These are phyloP conservation scores for Andricus quercusramuli DNA, from an alignment of 2,888 invertebrate genomes.

Conservation along the genomic window DNA sequence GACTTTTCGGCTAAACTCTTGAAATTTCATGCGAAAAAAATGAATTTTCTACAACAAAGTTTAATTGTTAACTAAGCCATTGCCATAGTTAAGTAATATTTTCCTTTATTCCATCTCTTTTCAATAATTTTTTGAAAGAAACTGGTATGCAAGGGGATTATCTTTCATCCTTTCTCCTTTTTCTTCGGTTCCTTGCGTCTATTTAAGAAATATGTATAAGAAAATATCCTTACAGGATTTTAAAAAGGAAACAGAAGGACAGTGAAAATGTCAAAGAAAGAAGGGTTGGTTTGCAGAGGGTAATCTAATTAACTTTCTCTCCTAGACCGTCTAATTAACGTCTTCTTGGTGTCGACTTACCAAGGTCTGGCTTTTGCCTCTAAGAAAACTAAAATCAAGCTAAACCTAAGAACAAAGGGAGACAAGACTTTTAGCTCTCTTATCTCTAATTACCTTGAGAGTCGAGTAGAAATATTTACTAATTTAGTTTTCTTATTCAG, in stretches of 20 bases:
- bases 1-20: no score
- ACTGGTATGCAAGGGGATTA: constrained; percentile 8
- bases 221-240: constrained; percentile 28
- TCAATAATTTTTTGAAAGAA: not conserved
- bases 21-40: no score
- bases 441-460: constrained; percentile 14
- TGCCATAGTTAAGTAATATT: not conserved
- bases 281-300: constrained; percentile 25
- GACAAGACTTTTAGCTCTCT: constrained; percentile 23
- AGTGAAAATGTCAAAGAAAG: constrained; percentile 15
- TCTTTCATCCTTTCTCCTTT: constrained; percentile 27
- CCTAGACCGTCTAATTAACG: constrained; percentile 41
- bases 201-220: constrained; percentile 29
- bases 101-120: not conserved
- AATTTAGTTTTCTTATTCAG: not conserved
- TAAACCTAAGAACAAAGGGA: constrained; percentile 18
- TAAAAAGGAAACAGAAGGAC: constrained; percentile 17
- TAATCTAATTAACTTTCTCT: constrained; percentile 42
- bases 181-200: constrained; percentile 7
- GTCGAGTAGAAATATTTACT: not conserved
- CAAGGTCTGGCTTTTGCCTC: constrained; percentile 19
- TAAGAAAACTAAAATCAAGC: constrained; percentile 20
- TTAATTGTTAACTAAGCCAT: no score
- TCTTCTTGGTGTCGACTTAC: constrained; percentile 35
- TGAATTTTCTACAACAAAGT: no score